Conservation (phyloP, 2,888 invertebrate genomes). For the Yponomeuta plumbellus region DNA sequence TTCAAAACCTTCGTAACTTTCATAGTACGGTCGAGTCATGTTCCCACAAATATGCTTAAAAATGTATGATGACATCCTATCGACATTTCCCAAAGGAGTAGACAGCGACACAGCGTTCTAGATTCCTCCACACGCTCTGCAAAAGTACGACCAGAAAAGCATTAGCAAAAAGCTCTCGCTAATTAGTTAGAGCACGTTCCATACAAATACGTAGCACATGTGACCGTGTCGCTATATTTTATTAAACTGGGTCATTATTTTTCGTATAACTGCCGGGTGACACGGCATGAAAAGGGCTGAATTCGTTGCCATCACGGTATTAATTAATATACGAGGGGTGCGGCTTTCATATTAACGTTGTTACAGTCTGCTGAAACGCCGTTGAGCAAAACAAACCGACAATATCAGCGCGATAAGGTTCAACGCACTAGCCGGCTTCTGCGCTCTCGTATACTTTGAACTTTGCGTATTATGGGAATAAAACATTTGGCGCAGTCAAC, state of each 20-base stretch:
- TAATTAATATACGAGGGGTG: slow-evolving; percentile 65
- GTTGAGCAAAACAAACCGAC: neutral
- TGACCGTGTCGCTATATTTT: slow-evolving; percentile 11
- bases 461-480: neutral
- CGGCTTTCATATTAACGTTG: slow-evolving; percentile 18
- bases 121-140: too few species aligned
- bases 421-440: neutral
- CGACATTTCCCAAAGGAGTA: too few species aligned
- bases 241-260: slow-evolving; percentile 17
- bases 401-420: neutral
- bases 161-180: neutral
- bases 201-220: neutral
- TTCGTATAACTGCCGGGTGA: slow-evolving; percentile 21
- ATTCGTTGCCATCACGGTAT: slow-evolving; percentile 66
- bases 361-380: neutral
- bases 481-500: neutral
- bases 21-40: neutral
- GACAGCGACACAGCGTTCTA: too few species aligned
- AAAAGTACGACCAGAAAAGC: too few species aligned
- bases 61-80: too few species aligned
- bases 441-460: neutral
- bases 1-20: neutral
- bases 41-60: too few species aligned
- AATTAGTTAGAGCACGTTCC: neutral
- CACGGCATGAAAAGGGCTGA: slow-evolving; percentile 27